These are phyloP conservation scores for Acropora yongei DNA, from an alignment of 64 coral and sea anemone genomes.

Conservation along the genomic window DNA sequence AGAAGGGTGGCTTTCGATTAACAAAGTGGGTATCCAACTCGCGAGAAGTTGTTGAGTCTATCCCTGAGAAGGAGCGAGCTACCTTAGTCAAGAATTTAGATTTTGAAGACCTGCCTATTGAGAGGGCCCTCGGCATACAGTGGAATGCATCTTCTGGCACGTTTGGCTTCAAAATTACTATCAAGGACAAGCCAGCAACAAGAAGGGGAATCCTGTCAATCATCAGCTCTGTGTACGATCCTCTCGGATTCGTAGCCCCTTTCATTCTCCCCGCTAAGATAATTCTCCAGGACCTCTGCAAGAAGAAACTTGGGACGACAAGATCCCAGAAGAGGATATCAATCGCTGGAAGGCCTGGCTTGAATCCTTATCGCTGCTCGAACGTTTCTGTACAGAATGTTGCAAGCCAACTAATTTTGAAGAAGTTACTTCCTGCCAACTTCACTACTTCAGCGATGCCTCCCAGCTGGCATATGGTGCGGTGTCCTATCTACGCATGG, in stretches of 20 bases:
- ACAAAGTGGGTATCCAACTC: conserved; percentile 25
- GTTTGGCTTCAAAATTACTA: background rate
- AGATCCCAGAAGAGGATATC: background rate
- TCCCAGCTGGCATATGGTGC: background rate
- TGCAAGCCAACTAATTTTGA: background rate
- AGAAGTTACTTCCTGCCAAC: background rate
- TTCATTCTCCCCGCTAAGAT: background rate
- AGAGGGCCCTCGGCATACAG: background rate
- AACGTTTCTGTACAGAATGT: background rate
- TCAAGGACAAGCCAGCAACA: background rate
- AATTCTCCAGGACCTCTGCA: conserved; percentile 12
- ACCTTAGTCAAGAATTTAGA: conserved; percentile 31
- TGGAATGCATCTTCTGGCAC: conserved; percentile 13
- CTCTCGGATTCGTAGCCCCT: background rate
- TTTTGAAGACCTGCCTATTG: background rate
- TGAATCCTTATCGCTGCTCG: background rate
- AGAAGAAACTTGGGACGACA: background rate
- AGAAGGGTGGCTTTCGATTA: conserved; percentile 13
- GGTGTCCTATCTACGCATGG: background rate
- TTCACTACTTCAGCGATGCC: background rate
- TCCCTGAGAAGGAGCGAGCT: conserved; percentile 40
- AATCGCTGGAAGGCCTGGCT: background rate
- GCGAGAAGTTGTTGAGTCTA: background rate
- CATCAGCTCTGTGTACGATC: background rate
- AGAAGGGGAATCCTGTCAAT: background rate